phyloP scores from a whole-genome alignment of 2,888 invertebrate species.

The Aporophyla lueneburgensis region DNA sequence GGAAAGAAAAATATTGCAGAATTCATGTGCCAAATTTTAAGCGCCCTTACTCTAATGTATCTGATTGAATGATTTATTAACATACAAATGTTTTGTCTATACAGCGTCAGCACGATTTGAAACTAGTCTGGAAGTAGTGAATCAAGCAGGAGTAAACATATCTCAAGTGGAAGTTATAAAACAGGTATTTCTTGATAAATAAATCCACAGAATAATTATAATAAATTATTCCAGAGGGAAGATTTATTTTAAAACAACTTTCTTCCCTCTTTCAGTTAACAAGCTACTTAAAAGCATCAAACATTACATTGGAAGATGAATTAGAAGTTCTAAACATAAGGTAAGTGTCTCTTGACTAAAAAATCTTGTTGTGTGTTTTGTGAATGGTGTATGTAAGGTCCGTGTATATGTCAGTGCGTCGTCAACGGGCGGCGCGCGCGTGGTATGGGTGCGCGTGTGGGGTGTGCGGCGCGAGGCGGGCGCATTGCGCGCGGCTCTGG shows the following conservation, averaged over 20 bases:
- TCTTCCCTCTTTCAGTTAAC: slow-evolving; percentile 88
- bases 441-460: slow-evolving; percentile 84
- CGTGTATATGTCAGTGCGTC: slow-evolving; percentile 68
- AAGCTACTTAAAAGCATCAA: slow-evolving; percentile 92
- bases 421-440: slow-evolving; percentile 78
- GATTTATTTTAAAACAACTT: neutral
- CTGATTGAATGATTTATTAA: too few relatives aligned
- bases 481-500: slow-evolving; percentile 80
- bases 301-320: slow-evolving; percentile 92
- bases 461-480: slow-evolving; percentile 82
- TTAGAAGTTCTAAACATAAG: slow-evolving; percentile 93
- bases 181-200: slow-evolving; percentile 73
- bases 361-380: too few relatives aligned
- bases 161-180: slow-evolving; percentile 61
- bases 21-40: neutral
- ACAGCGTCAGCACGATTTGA: slow-evolving; percentile 18
- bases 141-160: slow-evolving; percentile 80
- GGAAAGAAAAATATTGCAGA: too few relatives aligned
- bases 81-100: neutral
- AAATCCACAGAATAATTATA: neutral
- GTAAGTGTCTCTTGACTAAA: slow-evolving; percentile 83
- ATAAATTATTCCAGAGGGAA: slow-evolving; percentile 54
- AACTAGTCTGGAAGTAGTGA: slow-evolving; percentile 87
- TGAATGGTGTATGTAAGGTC: neutral
- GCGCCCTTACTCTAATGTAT: too few relatives aligned